Conservation (phyloP, 2,113 vertebrate species). For the Otis tarda region DNA sequence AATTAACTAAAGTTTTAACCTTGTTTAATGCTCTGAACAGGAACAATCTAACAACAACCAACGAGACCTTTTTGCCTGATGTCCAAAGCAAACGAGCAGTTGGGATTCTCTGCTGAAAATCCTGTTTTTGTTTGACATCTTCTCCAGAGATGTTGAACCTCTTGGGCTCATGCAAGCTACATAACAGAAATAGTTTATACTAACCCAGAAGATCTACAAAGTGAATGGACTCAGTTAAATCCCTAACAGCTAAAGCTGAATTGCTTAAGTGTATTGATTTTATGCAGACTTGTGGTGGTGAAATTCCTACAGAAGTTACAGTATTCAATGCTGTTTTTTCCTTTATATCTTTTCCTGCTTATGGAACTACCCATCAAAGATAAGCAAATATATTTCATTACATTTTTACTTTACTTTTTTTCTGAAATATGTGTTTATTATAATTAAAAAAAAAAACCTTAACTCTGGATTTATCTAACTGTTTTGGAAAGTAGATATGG, state of each 20-base stretch:
- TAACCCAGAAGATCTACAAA: not conserved
- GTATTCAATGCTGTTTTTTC: not conserved
- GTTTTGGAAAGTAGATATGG: not conserved
- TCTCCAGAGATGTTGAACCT: not conserved
- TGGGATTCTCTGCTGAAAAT: not conserved
- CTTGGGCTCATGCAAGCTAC: fast-evolving
- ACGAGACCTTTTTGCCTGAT: not conserved
- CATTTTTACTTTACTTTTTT: not conserved
- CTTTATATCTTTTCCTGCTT: not conserved
- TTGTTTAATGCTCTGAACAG: not conserved
- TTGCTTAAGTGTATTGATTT: not conserved
- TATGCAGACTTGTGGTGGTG: not conserved
- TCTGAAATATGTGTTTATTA: not conserved
- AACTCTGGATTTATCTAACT: not conserved
- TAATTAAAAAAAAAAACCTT: not conserved
- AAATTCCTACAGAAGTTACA: not conserved
- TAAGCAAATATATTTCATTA: not conserved
- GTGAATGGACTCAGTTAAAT: not conserved
- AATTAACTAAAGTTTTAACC: not conserved
- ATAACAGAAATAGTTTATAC: not conserved
- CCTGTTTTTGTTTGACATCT: not conserved
- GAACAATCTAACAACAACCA: not conserved
- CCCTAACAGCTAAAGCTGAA: not conserved
- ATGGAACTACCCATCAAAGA: not conserved
- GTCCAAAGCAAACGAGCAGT: not conserved